Percentiles rank a stretch among this genome's conserved stretches.
Conservation (phyloP, 2,888 invertebrate genomes). For the Ophraella communa region DNA sequence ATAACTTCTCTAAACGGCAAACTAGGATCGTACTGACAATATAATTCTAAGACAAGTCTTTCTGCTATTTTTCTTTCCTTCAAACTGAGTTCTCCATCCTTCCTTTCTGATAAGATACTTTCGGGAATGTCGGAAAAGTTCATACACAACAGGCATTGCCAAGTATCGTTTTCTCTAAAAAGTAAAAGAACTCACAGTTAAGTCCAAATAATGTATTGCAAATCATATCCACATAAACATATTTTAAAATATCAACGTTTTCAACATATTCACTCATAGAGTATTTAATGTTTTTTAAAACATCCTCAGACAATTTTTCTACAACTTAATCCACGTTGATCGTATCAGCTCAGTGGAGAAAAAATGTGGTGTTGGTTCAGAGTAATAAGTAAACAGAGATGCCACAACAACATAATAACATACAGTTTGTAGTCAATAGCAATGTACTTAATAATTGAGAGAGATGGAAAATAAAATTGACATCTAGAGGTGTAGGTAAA, state of each 20-base stretch:
- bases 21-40: conserved; percentile 90
- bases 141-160: conserved; percentile 91
- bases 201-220: background rate
- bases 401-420: no score
- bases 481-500: no score
- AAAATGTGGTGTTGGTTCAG: no score
- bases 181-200: conserved; percentile 1
- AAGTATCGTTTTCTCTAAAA: conserved; percentile 74
- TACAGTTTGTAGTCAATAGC: no score
- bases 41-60: conserved; percentile 85
- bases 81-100: conserved; percentile 63
- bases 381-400: no score
- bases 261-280: no score
- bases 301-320: no score
- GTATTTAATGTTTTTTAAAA: no score
- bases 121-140: conserved; percentile 74
- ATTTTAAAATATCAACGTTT: background rate
- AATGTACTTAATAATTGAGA: no score
- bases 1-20: conserved; percentile 88
- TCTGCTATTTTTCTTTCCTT: conserved; percentile 77
- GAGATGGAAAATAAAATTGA: no score
- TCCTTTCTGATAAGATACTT: conserved; percentile 60
- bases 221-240: background rate
- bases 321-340: no score
- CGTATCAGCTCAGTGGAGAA: no score